Base-by-base conservation (phyloP, 2,888 invertebrate genomes). In the Heliconius aoede region DNA sequence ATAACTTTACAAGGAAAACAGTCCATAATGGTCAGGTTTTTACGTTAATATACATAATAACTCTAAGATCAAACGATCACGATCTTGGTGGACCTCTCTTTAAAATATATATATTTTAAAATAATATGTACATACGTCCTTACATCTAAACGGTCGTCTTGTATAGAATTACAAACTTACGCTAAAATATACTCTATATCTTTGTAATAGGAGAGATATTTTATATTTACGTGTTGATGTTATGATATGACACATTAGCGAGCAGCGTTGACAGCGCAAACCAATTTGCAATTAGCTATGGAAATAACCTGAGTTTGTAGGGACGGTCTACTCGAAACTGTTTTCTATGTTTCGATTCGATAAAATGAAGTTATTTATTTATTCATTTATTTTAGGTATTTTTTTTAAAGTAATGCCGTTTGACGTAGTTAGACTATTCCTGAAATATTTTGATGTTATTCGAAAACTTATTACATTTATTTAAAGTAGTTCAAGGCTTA, bases 271-370 rank as follows among this genome's bases (percentile, higher is more conserved):
- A 91, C 93, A 93, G 91, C 87, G 84, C 82, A 80, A 86, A 86
- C 87, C 91, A 92, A 94, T 94, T 94, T 94, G 86, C 93, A 93
- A 94, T 94, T 94, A 93, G 92, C 87, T 87, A 94, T 91, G 94
- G 94, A 90, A 90, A 92, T 91, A 90, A 88, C 87, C 85, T 85
- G 87, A 82, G 86, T 84, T 82, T 82, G 80, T 84, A 85, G 86
- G 76, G 85, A 79, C 83, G 84, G 82, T 36, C 51, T 3, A n/a
- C 36, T 51, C 40, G 18, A 18, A 65, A 30, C n/a, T 36, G 18
- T 21, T 40, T 18, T 46, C 26, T 15, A 51, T 51, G 13, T 4
- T 55, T 30, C 3, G 11, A 13, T 68, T 51, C 51, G 68, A 69
- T 69, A 15, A 51, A 69, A 30, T 51, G 13, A 28, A 30, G 13